Conservation (phyloP, 2,113 vertebrate species). For the Gallinago undulata region DNA sequence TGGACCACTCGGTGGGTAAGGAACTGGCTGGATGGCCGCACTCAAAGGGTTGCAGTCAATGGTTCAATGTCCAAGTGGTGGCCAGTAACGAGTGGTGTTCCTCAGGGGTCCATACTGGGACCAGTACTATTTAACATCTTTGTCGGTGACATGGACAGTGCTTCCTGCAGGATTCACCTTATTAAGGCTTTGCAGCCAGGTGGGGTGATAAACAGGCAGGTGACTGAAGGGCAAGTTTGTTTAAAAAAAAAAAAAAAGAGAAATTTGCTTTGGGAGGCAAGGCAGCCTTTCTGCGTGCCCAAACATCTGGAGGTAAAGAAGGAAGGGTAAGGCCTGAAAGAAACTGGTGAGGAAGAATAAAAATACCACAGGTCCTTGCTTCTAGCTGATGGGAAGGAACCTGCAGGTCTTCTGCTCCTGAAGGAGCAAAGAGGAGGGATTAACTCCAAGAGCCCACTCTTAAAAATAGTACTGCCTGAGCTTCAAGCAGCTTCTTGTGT, state of each 20-base stretch:
- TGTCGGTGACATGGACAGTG: too few relatives aligned
- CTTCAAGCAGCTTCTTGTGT: not conserved
- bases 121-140: too few relatives aligned
- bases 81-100: too few relatives aligned
- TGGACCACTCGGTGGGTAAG: too few relatives aligned
- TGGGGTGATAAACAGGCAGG: not conserved
- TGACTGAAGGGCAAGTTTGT: not conserved
- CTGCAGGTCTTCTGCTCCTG: not conserved
- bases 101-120: too few relatives aligned
- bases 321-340: not conserved
- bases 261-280: not conserved
- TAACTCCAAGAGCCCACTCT: fast-evolving
- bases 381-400: not conserved
- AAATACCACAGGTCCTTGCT: not conserved
- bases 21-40: too few relatives aligned
- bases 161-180: not conserved
- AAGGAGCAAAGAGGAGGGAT: not conserved
- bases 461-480: not conserved
- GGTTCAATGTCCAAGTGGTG: too few relatives aligned
- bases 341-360: not conserved
- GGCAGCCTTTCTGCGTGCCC: not conserved
- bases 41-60: too few relatives aligned
- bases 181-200: not conserved
- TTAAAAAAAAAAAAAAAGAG: not conserved
- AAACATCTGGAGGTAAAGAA: not conserved